A percentile compares a stretch with the other conserved stretches of the same genome.
These are phyloP conservation scores for Dipodomys stephensi DNA, from an alignment of 2,113 vertebrate species.

Conservation along the genomic window DNA sequence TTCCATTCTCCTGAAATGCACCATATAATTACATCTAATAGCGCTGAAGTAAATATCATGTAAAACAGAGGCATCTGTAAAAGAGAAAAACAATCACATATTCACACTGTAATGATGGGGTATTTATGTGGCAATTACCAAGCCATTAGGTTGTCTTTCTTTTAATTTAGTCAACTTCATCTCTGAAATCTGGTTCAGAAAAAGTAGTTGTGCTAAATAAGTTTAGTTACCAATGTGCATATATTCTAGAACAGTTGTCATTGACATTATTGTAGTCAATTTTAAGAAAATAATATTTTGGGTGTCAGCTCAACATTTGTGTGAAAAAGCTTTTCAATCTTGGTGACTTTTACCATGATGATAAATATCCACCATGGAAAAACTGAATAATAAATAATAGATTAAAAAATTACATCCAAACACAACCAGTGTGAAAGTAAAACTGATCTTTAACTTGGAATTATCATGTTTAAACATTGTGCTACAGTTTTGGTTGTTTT, in stretches of 20 bases:
- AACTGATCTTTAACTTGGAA: background rate
- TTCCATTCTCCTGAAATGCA: slow-evolving; percentile 46
- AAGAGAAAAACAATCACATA: slow-evolving; percentile 48
- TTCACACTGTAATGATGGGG: slow-evolving; percentile 45
- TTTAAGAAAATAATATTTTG: background rate
- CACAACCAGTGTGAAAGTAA: background rate
- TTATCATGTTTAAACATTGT: background rate
- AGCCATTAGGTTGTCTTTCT: slow-evolving; percentile 67
- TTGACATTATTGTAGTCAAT: background rate
- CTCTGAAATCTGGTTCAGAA: slow-evolving; percentile 24
- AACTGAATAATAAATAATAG: background rate
- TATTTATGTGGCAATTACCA: slow-evolving; percentile 61
- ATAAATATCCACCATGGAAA: background rate
- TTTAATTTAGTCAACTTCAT: slow-evolving; percentile 53
- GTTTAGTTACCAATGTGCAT: slow-evolving; percentile 15
- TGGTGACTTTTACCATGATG: background rate
- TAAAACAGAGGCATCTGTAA: slow-evolving; percentile 44
- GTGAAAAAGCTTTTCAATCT: background rate
- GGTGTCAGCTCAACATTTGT: background rate
- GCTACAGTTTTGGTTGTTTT: background rate
- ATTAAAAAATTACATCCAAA: background rate
- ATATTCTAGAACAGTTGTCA: background rate
- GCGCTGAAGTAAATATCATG: slow-evolving; percentile 48
- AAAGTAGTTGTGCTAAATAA: slow-evolving; percentile 45
- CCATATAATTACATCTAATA: slow-evolving; percentile 61